A percentile compares a stretch with the other conserved stretches of the same genome.
phyloP scores from a whole-genome alignment of 2,797 vertebrate genomes.

The Vespertilio murinus region DNA sequence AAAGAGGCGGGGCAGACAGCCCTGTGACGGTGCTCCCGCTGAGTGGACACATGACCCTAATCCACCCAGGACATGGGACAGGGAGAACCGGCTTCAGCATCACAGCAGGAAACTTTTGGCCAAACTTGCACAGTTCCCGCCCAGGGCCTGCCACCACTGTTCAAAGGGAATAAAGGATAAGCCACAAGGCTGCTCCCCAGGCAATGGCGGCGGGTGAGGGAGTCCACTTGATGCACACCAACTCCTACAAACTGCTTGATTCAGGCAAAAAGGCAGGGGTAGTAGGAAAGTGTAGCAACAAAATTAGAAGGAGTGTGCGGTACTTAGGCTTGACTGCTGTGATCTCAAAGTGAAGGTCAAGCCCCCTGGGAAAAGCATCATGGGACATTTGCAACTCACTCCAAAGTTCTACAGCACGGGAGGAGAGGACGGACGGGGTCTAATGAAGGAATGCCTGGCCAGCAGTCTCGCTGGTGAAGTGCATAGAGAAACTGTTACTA shows the following conservation, averaged over 20 bases:
- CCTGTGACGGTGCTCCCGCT: not conserved
- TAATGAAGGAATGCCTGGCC: not conserved
- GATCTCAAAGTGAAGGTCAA: not conserved
- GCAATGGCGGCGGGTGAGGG: not conserved
- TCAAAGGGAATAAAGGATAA: not conserved
- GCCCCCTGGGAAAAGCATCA: not conserved
- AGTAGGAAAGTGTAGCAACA: not conserved
- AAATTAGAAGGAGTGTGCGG: not conserved
- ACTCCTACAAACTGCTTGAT: not conserved
- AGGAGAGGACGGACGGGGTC: accelerated
- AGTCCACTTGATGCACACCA: no score
- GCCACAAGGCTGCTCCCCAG: not conserved
- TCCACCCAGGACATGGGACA: not conserved
- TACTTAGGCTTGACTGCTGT: not conserved
- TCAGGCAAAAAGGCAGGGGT: not conserved
- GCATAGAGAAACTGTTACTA: not conserved
- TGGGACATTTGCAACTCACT: not conserved
- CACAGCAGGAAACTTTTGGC: not conserved
- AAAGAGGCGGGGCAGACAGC: accelerated
- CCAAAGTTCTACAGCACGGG: not conserved
- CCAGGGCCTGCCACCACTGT: not conserved
- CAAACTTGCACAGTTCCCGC: not conserved
- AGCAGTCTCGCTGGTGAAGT: not conserved
- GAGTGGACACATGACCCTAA: not conserved
- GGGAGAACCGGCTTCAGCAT: not conserved